Conservation (phyloP, 1,140 invertebrate genomes). For the Drosophila obscura region DNA sequence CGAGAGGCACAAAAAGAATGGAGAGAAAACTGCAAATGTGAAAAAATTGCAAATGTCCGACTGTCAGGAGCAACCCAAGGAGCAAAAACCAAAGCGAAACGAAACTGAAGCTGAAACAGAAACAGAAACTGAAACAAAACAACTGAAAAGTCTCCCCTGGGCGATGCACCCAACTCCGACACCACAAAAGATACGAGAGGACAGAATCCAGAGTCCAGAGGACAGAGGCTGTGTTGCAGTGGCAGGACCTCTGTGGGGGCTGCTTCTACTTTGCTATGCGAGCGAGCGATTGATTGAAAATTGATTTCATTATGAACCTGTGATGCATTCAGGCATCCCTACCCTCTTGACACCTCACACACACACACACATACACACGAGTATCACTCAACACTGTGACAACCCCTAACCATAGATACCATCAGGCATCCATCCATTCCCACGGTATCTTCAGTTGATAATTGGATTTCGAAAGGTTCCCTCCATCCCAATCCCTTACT, state of each 20-base stretch:
- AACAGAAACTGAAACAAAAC: conserved; percentile 21
- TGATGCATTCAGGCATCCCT: conserved; percentile 36
- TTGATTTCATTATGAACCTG: conserved; percentile 78
- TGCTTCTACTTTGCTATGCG: conserved; percentile 34
- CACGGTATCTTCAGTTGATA: conserved; percentile 45
- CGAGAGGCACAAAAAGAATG: conserved; percentile 21
- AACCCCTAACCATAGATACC: conserved; percentile 11
- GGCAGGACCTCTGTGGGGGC: background rate
- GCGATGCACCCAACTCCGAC: conserved; percentile 1
- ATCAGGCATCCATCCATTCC: conserved; percentile 16
- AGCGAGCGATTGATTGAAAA: conserved; percentile 71
- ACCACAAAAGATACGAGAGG: conserved; percentile 1
- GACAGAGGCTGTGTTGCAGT: too few species aligned
- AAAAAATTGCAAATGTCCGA: conserved; percentile 75
- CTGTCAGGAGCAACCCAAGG: conserved; percentile 23
- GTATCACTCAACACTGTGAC: conserved; percentile 13
- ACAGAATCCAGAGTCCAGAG: too few species aligned
- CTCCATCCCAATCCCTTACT: background rate
- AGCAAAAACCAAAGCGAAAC: conserved; percentile 46
- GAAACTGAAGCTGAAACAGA: background rate
- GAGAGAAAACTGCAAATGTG: conserved; percentile 61
- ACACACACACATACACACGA: too few species aligned
- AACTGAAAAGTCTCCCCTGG: conserved; percentile 29
- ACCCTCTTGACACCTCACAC: too few species aligned
- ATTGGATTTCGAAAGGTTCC: conserved; percentile 56